Conservation (phyloP, 2,797 vertebrate species). For the Molossus alvarezi region DNA sequence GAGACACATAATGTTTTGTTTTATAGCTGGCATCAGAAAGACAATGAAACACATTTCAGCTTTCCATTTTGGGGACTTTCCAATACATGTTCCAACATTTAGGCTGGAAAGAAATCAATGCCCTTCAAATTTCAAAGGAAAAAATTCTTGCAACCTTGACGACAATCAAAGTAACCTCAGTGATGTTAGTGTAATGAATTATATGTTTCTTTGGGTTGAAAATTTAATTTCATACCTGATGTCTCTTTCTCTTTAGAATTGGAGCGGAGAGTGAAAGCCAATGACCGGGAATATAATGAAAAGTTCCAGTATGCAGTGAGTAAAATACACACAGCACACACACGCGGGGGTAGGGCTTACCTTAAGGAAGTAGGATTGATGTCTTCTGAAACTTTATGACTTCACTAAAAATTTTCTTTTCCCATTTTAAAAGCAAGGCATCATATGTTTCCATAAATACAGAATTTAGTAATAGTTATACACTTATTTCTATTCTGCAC, state of each 20-base stretch:
- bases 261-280: constrained; percentile 94
- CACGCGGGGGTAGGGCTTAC: not conserved
- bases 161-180: constrained; percentile 62
- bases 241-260: constrained; percentile 90
- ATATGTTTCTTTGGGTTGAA: constrained; percentile 63
- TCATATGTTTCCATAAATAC: not conserved
- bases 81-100: constrained; percentile 58
- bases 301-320: constrained; percentile 94
- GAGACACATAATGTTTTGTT: constrained; percentile 69
- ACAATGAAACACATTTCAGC: constrained; percentile 62
- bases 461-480: constrained; percentile 19
- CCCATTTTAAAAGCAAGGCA: not conserved
- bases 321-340: constrained; percentile 64
- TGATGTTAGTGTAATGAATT: constrained; percentile 66
- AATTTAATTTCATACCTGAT: constrained; percentile 70
- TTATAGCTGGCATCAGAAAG: constrained; percentile 66
- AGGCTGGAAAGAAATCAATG: constrained; percentile 65
- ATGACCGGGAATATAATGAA: constrained; percentile 93
- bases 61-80: constrained; percentile 76
- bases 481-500: not conserved
- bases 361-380: not conserved
- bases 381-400: not conserved
- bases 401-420: not conserved
- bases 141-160: constrained; percentile 70
- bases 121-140: constrained; percentile 74